A percentile compares a stretch with the other conserved stretches of the same genome.
Conservation (phyloP, 2,888 invertebrate genomes). For the Drosophila lutescens region DNA sequence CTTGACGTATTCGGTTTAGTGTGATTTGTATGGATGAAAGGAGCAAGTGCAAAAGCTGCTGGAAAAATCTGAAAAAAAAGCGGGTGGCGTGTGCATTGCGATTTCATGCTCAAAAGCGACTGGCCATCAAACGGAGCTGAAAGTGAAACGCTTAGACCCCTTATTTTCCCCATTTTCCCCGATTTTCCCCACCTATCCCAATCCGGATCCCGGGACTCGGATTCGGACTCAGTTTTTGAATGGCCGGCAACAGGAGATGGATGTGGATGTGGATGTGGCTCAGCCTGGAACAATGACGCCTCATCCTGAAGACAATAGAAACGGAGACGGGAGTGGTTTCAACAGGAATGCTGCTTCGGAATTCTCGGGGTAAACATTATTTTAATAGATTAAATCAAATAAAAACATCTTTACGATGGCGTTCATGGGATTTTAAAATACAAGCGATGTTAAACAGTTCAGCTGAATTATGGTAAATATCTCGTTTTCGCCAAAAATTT, state of each 20-base stretch:
- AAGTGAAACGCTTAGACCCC: slow-evolving; percentile 66
- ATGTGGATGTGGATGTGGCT: not conserved
- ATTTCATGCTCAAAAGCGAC: slow-evolving; percentile 58
- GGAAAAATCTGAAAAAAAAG: slow-evolving; percentile 8
- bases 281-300: slow-evolving; percentile 4
- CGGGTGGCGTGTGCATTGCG: slow-evolving; percentile 41
- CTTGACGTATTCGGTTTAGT: slow-evolving; percentile 75
- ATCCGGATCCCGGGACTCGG: not conserved
- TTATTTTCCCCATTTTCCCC: not conserved
- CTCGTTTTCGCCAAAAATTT: too few relatives aligned
- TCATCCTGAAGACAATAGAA: not conserved
- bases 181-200: not conserved
- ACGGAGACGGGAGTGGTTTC: not conserved
- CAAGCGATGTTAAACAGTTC: too few relatives aligned
- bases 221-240: slow-evolving; percentile 38
- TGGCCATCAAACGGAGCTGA: slow-evolving; percentile 72
- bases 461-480: too few relatives aligned
- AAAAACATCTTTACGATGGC: too few relatives aligned
- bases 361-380: not conserved
- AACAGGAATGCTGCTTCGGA: not conserved
- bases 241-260: slow-evolving; percentile 21
- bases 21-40: slow-evolving; percentile 66
- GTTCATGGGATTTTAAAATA: too few relatives aligned
- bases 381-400: too few relatives aligned
- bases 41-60: slow-evolving; percentile 1